A percentile compares a stretch with the other conserved stretches of the same genome.
Evolutionary conservation across 2,797 vertebrate genomes (phyloP).

Genomic region (Rhinogobio ventralis): DNA sequence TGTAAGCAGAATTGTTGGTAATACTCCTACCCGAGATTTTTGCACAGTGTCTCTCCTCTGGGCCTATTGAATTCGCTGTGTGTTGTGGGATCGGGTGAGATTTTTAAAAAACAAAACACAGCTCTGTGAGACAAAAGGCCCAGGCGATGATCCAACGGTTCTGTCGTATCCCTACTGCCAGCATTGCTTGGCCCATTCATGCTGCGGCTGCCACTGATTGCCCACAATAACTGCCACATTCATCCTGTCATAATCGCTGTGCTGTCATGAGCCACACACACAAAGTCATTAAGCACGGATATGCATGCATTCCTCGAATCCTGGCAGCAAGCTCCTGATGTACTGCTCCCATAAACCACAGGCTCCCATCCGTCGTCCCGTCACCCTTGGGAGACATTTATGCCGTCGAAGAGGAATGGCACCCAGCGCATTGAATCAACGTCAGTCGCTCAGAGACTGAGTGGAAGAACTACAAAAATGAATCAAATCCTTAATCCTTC

Average conservation of each 20-base stretch:
- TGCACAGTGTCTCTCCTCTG: slow-evolving; percentile 40
- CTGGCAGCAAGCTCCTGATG: slow-evolving; percentile 57
- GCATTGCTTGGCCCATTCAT: slow-evolving; percentile 69
- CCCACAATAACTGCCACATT: slow-evolving; percentile 70
- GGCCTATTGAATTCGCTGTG: slow-evolving; percentile 47
- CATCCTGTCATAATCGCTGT: slow-evolving; percentile 66
- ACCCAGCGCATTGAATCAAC: slow-evolving; percentile 57
- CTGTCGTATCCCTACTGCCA: slow-evolving; percentile 63
- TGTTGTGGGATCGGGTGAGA: slow-evolving; percentile 51
- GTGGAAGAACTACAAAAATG: slow-evolving; percentile 71
- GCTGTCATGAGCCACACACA: slow-evolving; percentile 71
- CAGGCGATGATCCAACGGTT: slow-evolving; percentile 59
- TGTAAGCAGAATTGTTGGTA: slow-evolving; percentile 49
- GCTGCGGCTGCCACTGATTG: slow-evolving; percentile 63
- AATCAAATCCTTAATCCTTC: slow-evolving; percentile 75
- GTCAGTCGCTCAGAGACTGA: slow-evolving; percentile 65
- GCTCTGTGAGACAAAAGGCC: slow-evolving; percentile 59
- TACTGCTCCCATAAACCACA: slow-evolving; percentile 57
- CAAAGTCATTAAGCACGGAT: slow-evolving; percentile 74
- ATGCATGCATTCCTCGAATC: slow-evolving; percentile 69
- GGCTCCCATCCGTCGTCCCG: slow-evolving; percentile 39
- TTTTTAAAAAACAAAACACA: slow-evolving; percentile 50
- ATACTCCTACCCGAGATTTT: slow-evolving; percentile 43
- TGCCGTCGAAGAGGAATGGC: slow-evolving; percentile 37
- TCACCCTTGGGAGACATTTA: slow-evolving; percentile 65